Base-by-base conservation (phyloP, 2,113 vertebrate species). In the Ailuropoda melanoleuca region DNA sequence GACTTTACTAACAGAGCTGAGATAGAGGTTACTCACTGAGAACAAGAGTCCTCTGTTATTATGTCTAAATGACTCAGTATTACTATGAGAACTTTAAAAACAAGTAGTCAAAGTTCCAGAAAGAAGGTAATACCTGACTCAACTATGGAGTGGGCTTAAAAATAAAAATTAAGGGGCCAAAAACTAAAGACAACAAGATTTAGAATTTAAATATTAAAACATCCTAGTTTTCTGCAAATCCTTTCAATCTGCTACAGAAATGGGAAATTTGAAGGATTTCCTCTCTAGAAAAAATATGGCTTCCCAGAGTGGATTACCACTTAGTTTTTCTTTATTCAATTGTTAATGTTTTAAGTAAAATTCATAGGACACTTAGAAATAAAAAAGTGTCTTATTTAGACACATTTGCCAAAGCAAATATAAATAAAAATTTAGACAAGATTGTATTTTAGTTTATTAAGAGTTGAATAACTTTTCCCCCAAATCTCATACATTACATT, bases 281-380 rank as follows among this genome's bases (percentile, higher is more conserved):
- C 92, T 80, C 29, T 84, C 3, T 78, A 1, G 34, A 85, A 55
- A 70, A 72, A 37, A 87, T 48, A 70, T 56, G 62, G 64, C 21
- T 92, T 75, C 31, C 18, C 6, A 34, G 48, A 56, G 3, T 46
- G 15, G 23, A 34, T 88, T 39, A 86, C n/a, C 70, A 72, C 13
- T 88, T 96, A 84, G 15, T 64, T 80, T 56, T 75, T 86, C 48
- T 72, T 88, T 74, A 90, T 72, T 93, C 62, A 90, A 90, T 72
- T 80, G 84, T 93, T 88, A 90, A 82, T 56, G 74, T 72, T 94
- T 78, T 58, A 94, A 96, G 91, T 93, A 95, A 96, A 97, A 93
- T 81, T 90, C 37, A 95, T 1, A 87, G 50, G 48, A 64, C 18
- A 62, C 34, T 94, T 43, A 95, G 34, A 80, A 72, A 93, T 78